Evolutionary conservation across 1,140 invertebrate species (phyloP), one percentile per base, ranked within the genome.

Genomic region (Chrysopa pallens): DNA sequence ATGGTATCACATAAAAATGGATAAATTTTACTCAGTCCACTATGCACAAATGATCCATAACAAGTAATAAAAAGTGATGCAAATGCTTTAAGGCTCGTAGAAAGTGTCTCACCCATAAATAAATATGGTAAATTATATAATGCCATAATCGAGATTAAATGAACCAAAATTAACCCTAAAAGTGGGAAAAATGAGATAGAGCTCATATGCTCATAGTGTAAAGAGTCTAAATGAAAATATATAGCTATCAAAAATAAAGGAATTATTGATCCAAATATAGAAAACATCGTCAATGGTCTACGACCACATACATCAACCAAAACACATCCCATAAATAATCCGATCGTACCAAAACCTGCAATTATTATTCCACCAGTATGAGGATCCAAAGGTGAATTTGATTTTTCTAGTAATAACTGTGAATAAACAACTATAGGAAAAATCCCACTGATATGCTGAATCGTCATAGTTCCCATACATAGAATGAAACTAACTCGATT

Each of bases 1-100:
- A 78, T 51, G 1, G 52, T 40, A 0, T 39, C 17, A 31, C 60
- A 56, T 29, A 80, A 38, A 3, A 64, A 49, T 2, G 46, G 48
- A 51, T 74, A 82, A 5, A 47, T 68, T 68, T 52, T 73, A 73
- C 4, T 77, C 78, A 1, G 80, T 66, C 11, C 77, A 29, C 48
- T 80, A 80, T 0, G 69, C 74, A 52, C 15, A 6, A 11, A 27
- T 7, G 8, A 27, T 27, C 6, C 17, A 27, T 27, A 27, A 27
- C 38, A 39, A 27, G 38, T 39, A 6, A 15, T 27, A 27, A 27
- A 27, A 27, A 15, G 28, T 15, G 28, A 29, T 4, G 38, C 38
- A 11, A 27, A 27, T 11, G 38, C 69, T 48, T 71, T 65, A 4
- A 68, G 69, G 49, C 68, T 63, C 7, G 63, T 62, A 23, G 75